Evolutionary conservation across 2,797 vertebrate species (phyloP), one percentile per base, ranked within the genome.

Genomic region (Anableps anableps): DNA sequence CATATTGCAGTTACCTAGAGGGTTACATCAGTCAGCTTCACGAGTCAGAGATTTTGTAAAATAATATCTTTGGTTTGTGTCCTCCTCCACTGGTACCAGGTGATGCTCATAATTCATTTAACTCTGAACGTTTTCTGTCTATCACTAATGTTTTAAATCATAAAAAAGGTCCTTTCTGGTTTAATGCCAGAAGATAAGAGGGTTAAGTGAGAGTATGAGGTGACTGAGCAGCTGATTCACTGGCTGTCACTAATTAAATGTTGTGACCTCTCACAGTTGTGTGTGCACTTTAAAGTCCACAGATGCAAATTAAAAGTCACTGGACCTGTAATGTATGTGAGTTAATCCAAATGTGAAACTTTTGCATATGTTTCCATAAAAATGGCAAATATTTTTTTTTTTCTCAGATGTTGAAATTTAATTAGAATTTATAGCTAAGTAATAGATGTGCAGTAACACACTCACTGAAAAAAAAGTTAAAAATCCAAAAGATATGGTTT

Each of bases 21-120:
- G 85, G 81, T 77, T 82, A 78, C 77, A 80, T 82, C 76, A 55
- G 72, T 83, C 75, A 29, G 83, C 82, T 78, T 82, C 82, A 83
- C 75, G 79, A 90, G 79, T 93, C 90, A 91, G 87, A 79, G 11
- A 79, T 90, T 91, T 87, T 82, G 83, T 86, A 87, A 83, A 91
- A 84, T 83, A 88, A 91, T 90, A 83, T 89, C 86, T 83, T 55
- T 9, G 72, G 78, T 86, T 88, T 84, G 76, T 80, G 78, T 78
- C 75, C 29, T 58, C 75, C 80, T 75, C 53, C 53, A 47, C 38
- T 71, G 83, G 84, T 31, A 87, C 64, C 71, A 76, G 76, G 58
- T 70, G 88, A 83, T 38, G 47, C 77, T 77, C 31, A 58, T 5
- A 62, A 66, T 87, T 75, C 53, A 86, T 86, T 91, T 68, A 84